A percentile compares a stretch with the other conserved stretches of the same genome.
These are phyloP conservation scores for Magallana nippona DNA, from an alignment of 2,888 invertebrate genomes.

Conservation along the genomic window DNA sequence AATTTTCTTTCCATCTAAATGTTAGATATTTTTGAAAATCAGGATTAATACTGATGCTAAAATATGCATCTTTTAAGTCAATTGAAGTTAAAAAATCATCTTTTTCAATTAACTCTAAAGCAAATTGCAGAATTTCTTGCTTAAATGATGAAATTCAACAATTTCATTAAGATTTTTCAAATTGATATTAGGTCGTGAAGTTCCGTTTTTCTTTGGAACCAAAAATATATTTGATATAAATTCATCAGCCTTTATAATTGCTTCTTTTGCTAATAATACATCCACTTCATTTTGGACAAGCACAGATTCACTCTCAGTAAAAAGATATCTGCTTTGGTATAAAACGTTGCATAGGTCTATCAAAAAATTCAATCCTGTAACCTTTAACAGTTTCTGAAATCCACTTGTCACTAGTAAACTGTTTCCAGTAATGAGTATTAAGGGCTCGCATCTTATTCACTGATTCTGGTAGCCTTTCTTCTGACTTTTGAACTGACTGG, in stretches of 20 bases:
- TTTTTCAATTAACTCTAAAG: conserved; percentile 42
- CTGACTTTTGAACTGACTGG: background rate
- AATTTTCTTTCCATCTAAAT: conserved; percentile 43
- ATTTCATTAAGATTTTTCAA: conserved; percentile 42
- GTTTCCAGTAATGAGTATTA: conserved; percentile 19
- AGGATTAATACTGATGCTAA: conserved; percentile 40
- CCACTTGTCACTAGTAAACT: conserved; percentile 40
- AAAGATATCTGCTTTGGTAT: conserved; percentile 39
- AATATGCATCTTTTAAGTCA: too few species aligned
- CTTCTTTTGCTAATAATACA: conserved; percentile 19
- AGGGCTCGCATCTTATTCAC: background rate
- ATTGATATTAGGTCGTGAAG: conserved; percentile 41
- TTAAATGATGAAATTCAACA: conserved; percentile 44
- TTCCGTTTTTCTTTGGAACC: conserved; percentile 44
- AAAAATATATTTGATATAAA: conserved; percentile 45
- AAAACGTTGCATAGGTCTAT: conserved; percentile 6
- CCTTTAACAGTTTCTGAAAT: conserved; percentile 36
- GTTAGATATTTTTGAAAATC: conserved; percentile 42
- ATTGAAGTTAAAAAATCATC: conserved; percentile 47
- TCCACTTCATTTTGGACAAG: conserved; percentile 30
- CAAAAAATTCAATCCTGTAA: conserved; percentile 43
- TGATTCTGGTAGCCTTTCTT: background rate
- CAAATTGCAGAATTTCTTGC: conserved; percentile 44
- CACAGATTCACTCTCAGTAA: background rate
- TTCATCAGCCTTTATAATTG: background rate